A percentile compares a stretch with the other conserved stretches of the same genome.
phyloP scores from a whole-genome alignment of 2,888 invertebrate genomes.

The Muscina levida region DNA sequence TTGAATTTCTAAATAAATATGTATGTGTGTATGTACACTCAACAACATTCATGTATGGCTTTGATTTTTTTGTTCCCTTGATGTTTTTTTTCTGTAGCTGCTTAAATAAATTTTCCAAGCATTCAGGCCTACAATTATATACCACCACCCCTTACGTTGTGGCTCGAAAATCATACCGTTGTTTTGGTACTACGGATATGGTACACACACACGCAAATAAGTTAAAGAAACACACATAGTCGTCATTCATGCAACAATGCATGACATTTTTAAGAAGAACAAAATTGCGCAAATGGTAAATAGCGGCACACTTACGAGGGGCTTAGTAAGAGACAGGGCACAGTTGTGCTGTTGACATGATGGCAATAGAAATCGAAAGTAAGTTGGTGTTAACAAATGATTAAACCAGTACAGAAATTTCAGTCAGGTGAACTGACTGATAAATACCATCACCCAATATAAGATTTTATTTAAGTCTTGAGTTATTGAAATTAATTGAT shows the following conservation, averaged over 20 bases:
- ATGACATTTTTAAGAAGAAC: conserved; percentile 42
- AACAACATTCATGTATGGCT: conserved; percentile 1
- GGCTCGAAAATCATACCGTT: conserved; percentile 13
- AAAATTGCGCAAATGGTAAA: not conserved
- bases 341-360: too few species aligned
- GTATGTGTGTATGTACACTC: too few species aligned
- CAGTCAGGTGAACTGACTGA: too few species aligned
- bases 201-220: not conserved
- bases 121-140: conserved; percentile 45
- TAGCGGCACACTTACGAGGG: conserved; percentile 2
- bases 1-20: conserved; percentile 23
- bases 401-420: too few species aligned
- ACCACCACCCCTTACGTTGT: not conserved
- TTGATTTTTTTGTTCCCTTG: not conserved
- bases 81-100: conserved; percentile 20
- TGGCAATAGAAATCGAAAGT: too few species aligned
- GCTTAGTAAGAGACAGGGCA: not conserved
- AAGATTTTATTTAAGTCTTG: too few species aligned
- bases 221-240: not conserved
- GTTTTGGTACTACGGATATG: not conserved
- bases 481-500: too few species aligned
- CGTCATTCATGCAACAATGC: conserved; percentile 57
- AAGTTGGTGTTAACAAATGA: too few species aligned
- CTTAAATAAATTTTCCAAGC: not conserved
- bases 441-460: too few species aligned